phyloP scores from a whole-genome alignment of 2,113 vertebrate genomes.

The Arothron firmamentum region DNA sequence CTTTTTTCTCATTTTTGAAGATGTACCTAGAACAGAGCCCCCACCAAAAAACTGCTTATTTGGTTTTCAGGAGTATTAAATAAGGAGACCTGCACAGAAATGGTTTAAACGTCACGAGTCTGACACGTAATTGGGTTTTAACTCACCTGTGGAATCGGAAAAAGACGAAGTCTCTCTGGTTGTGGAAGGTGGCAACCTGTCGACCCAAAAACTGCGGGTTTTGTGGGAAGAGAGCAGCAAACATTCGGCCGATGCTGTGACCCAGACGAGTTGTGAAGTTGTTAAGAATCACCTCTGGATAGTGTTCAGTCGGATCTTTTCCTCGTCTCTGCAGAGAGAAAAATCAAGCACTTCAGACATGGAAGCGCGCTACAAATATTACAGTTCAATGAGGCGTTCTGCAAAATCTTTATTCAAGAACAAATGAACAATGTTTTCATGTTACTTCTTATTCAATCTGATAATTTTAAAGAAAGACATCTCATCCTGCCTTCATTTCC shows the following conservation, averaged over 20 bases:
- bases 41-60: background rate
- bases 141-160: constrained; percentile 94
- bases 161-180: constrained; percentile 96
- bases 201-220: constrained; percentile 92
- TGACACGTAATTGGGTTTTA: too few species aligned
- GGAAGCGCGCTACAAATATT: background rate
- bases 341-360: background rate
- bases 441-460: background rate
- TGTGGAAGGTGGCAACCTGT: constrained; percentile 97
- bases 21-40: constrained; percentile 77
- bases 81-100: too few species aligned
- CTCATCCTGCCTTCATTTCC: constrained; percentile 87
- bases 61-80: too few species aligned
- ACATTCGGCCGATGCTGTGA: constrained; percentile 87
- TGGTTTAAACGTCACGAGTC: too few species aligned
- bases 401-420: background rate
- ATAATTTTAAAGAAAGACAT: background rate
- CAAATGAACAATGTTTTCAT: background rate
- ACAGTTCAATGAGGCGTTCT: background rate
- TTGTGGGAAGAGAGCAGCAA: constrained; percentile 93
- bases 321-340: constrained; percentile 79
- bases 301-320: constrained; percentile 87
- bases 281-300: constrained; percentile 93
- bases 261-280: constrained; percentile 94
- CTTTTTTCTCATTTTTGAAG: constrained; percentile 96